Conservation (phyloP, 92 coral and sea anemone species). For the Pocillopora meandrina region DNA sequence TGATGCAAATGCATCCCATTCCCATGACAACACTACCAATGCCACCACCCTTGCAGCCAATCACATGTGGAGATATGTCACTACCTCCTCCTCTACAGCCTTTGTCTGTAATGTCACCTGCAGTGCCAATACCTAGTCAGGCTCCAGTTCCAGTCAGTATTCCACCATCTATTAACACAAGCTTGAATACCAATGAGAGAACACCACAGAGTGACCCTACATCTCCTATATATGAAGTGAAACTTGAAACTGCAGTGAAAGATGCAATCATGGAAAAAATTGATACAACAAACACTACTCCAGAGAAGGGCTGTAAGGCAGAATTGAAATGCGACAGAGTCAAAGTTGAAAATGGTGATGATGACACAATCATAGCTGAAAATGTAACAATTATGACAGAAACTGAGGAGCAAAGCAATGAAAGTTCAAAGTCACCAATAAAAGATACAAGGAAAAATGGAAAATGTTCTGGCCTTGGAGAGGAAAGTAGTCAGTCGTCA, state of each 20-base stretch:
- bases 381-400: slow-evolving; percentile 35
- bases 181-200: not conserved
- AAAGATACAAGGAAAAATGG: not conserved
- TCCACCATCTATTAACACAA: slow-evolving; percentile 15
- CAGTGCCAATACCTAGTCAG: slow-evolving; percentile 30
- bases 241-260: slow-evolving; percentile 20
- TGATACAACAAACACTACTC: not conserved
- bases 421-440: slow-evolving; percentile 1
- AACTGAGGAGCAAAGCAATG: slow-evolving; percentile 19
- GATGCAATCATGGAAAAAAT: not conserved
- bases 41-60: slow-evolving; percentile 49
- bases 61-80: slow-evolving; percentile 27
- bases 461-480: not conserved
- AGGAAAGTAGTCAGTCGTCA: not conserved
- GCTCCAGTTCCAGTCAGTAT: not conserved
- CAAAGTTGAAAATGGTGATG: slow-evolving; percentile 42
- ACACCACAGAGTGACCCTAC: slow-evolving; percentile 8
- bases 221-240: slow-evolving; percentile 38
- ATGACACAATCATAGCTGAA: slow-evolving; percentile 40
- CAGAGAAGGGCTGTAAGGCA: not conserved
- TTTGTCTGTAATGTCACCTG: slow-evolving; percentile 34
- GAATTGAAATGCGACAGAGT: slow-evolving; percentile 25
- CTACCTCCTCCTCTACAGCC: slow-evolving; percentile 44
- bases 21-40: slow-evolving; percentile 47
- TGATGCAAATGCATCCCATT: slow-evolving; percentile 45